Conservation (phyloP, 1,140 invertebrate genomes). For the Mesaphorura yosii region DNA sequence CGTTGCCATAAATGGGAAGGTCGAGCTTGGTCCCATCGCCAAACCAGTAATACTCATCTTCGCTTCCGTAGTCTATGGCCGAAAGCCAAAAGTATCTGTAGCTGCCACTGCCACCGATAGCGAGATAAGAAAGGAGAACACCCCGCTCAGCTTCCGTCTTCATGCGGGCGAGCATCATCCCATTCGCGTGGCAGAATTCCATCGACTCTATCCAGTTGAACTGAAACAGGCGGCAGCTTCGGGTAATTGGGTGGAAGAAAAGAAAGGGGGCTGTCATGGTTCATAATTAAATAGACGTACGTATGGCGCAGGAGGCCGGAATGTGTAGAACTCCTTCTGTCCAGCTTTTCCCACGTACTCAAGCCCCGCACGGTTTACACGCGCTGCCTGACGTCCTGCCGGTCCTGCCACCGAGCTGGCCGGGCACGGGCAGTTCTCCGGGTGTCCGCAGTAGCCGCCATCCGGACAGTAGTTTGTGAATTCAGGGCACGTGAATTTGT, state of each 20-base stretch:
- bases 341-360: neutral
- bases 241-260: too few species aligned
- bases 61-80: neutral
- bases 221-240: neutral
- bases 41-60: neutral
- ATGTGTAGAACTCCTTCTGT: neutral
- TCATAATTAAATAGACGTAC: neutral
- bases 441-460: neutral
- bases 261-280: too few species aligned
- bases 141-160: neutral
- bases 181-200: neutral
- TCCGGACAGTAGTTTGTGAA: neutral
- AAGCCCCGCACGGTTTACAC: neutral
- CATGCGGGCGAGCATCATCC: neutral
- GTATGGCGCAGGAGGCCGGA: neutral
- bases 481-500: neutral
- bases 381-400: neutral
- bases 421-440: neutral
- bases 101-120: too few species aligned
- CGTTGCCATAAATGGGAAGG: neutral
- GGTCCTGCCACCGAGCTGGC: neutral
- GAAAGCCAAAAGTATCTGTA: neutral
- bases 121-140: neutral
- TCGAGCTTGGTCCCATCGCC: neutral
- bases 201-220: neutral